Evolutionary conservation across 2,113 vertebrate species (phyloP).

Genomic region (Lontra canadensis): DNA sequence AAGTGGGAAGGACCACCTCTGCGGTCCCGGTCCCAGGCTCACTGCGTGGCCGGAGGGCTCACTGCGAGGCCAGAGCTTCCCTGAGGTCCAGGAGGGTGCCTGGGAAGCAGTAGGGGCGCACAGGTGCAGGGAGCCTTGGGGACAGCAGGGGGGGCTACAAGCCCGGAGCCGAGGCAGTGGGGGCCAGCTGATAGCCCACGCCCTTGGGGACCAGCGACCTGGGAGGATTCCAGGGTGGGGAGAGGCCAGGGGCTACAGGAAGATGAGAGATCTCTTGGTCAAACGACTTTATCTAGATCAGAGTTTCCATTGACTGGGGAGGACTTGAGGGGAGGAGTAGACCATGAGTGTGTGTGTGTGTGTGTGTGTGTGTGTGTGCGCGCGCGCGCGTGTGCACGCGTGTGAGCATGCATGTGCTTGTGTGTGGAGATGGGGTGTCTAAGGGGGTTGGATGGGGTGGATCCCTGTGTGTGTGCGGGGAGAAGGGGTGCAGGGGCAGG

Average conservation of each 20-base stretch:
- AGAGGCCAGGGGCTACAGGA: neutral
- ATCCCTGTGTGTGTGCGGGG: neutral
- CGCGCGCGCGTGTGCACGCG: no score
- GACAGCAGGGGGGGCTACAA: slow-evolving; percentile 68
- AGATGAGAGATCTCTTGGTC: neutral
- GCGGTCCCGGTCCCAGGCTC: neutral
- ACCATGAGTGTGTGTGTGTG: neutral
- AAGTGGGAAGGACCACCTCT: no score
- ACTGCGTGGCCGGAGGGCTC: rapidly evolving
- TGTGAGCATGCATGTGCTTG: no score
- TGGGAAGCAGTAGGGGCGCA: neutral
- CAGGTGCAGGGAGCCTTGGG: slow-evolving; percentile 15
- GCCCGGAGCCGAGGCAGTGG: neutral
- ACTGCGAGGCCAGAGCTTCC: rapidly evolving
- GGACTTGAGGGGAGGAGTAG: neutral
- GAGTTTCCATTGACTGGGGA: neutral
- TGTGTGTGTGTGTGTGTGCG: no score
- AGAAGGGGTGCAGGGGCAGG: neutral
- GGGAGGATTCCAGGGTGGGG: neutral
- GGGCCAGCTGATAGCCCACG: neutral
- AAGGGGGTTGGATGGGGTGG: neutral
- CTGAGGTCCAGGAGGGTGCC: rapidly evolving
- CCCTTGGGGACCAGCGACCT: neutral
- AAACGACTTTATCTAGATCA: neutral
- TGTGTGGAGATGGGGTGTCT: no score